A percentile compares a stretch with the other conserved stretches of the same genome.
Conservation (phyloP, 92 coral and sea anemone genomes). For the Isaurus tuberculatus region DNA sequence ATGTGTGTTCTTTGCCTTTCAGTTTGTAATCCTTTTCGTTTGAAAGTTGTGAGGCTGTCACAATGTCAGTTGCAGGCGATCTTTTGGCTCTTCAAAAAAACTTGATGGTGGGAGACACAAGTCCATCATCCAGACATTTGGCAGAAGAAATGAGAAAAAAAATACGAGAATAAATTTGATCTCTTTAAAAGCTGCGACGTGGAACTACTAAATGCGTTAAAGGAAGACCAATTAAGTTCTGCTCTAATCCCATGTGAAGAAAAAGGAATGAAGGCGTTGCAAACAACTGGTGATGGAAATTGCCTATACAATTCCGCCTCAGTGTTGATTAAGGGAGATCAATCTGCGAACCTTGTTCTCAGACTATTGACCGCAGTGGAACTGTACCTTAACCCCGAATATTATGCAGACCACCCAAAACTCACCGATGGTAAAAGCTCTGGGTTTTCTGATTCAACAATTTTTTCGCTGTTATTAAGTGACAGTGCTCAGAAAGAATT, state of each 20-base stretch:
- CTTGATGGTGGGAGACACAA: slow-evolving; percentile 48
- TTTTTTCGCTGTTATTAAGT: slow-evolving; percentile 44
- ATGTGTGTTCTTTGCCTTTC: slow-evolving; percentile 4
- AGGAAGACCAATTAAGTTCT: slow-evolving; percentile 42
- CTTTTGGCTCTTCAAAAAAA: slow-evolving; percentile 25
- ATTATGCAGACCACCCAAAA: slow-evolving; percentile 42
- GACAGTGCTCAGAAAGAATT: slow-evolving; percentile 46
- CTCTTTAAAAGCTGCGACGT: slow-evolving; percentile 10
- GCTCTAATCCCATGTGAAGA: slow-evolving; percentile 43
- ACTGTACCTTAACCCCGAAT: slow-evolving; percentile 44
- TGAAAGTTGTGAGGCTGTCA: not conserved
- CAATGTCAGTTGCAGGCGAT: slow-evolving; percentile 36
- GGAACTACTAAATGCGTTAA: slow-evolving; percentile 30
- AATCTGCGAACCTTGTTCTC: slow-evolving; percentile 41
- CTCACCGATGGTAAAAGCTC: slow-evolving; percentile 50
- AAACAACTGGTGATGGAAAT: slow-evolving; percentile 50
- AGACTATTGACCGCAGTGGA: slow-evolving; percentile 23
- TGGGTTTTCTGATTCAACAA: slow-evolving; percentile 36
- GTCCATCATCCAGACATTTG: slow-evolving; percentile 40
- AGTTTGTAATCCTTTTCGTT: slow-evolving; percentile 1
- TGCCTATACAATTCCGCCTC: slow-evolving; percentile 65
- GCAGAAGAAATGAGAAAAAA: slow-evolving; percentile 33
- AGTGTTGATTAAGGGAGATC: slow-evolving; percentile 59
- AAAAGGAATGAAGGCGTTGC: slow-evolving; percentile 24
- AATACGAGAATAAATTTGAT: slow-evolving; percentile 32